These are phyloP conservation scores for Hafferia zeledoni DNA, from an alignment of 2,797 vertebrate genomes.

Conservation along the genomic window DNA sequence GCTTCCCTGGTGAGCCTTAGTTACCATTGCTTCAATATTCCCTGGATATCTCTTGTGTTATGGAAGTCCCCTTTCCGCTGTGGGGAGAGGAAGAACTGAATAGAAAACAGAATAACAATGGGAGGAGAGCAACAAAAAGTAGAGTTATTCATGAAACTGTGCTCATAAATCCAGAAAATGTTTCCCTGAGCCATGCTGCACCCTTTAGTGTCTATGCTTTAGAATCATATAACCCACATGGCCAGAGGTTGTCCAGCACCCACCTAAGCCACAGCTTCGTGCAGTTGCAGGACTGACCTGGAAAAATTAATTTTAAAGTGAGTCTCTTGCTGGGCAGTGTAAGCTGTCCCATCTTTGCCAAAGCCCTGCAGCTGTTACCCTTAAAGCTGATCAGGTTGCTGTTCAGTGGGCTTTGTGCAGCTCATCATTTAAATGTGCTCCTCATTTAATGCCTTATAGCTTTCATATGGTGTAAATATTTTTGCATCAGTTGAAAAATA, in stretches of 20 bases:
- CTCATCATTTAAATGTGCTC: neutral
- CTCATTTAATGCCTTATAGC: slow-evolving; percentile 12
- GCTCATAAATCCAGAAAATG: neutral
- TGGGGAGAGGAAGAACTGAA: neutral
- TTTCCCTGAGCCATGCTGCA: neutral
- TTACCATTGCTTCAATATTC: slow-evolving; percentile 32
- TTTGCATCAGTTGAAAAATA: slow-evolving; percentile 12
- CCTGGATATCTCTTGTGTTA: slow-evolving; percentile 7
- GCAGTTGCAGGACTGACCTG: neutral
- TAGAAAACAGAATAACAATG: slow-evolving; percentile 39
- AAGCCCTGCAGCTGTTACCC: neutral
- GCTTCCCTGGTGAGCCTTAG: slow-evolving; percentile 14
- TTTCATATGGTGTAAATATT: neutral
- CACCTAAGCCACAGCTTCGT: neutral
- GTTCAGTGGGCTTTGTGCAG: neutral
- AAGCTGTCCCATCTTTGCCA: neutral
- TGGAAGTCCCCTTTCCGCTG: neutral
- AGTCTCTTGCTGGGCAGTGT: neutral
- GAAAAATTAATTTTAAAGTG: neutral
- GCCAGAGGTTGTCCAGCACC: neutral
- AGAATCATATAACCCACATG: fast-evolving
- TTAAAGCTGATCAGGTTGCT: neutral
- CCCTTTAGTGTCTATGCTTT: neutral
- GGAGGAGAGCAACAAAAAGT: neutral
- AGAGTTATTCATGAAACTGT: neutral